Evolutionary conservation across 1,140 invertebrate genomes (phyloP).

Genomic region (Bombus superbus): DNA sequence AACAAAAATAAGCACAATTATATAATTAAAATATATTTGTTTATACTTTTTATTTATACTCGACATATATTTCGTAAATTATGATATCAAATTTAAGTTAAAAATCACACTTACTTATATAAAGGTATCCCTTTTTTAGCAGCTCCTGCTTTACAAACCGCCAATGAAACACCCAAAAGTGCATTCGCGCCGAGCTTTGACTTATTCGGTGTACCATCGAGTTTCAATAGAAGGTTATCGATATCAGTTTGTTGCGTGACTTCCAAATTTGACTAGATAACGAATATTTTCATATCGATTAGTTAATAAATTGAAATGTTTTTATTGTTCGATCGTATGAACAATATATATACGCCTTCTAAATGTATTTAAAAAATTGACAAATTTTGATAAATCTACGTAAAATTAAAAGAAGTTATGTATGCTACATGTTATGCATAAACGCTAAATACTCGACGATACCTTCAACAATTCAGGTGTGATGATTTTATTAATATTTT

Average conservation of each 20-base stretch:
- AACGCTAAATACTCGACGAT: conserved; percentile 63
- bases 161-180: conserved; percentile 98
- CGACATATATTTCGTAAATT: background rate
- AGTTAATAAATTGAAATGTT: background rate
- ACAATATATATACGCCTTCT: background rate
- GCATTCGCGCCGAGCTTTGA: conserved; percentile 98
- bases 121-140: conserved; percentile 96
- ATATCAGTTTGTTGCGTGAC: conserved; percentile 96
- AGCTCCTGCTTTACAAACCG: conserved; percentile 98
- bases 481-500: conserved; percentile 95
- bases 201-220: conserved; percentile 99
- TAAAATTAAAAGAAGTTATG: background rate
- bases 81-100: background rate
- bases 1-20: no score
- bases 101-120: conserved; percentile 83
- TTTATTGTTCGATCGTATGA: background rate
- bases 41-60: background rate
- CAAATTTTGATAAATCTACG: background rate
- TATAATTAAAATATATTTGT: background rate
- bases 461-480: conserved; percentile 93
- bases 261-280: conserved; percentile 86
- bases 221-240: conserved; percentile 95
- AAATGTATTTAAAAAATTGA: background rate
- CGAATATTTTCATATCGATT: background rate
- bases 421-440: background rate